Percentiles rank a stretch among this genome's conserved stretches.
These are phyloP conservation scores for Reinhardtius hippoglossoides DNA, from an alignment of 2,113 vertebrate genomes.

Conservation along the genomic window DNA sequence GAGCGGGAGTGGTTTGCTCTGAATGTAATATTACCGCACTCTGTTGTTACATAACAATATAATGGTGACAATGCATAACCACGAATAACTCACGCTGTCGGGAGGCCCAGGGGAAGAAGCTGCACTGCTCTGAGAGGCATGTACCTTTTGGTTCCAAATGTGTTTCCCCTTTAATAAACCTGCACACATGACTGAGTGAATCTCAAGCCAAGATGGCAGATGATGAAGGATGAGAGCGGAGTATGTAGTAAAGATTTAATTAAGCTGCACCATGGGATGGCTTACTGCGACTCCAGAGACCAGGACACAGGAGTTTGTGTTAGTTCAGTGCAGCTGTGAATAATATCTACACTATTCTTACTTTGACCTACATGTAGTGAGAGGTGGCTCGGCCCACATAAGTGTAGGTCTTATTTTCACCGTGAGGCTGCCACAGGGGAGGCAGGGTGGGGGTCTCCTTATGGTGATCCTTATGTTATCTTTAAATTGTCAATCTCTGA, in stretches of 20 bases:
- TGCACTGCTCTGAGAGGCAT: conserved; percentile 10
- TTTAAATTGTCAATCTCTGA: conserved; percentile 43
- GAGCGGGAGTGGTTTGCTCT: conserved; percentile 9
- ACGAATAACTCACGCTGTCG: conserved; percentile 46
- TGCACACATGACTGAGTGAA: conserved; percentile 62
- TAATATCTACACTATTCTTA: conserved; percentile 68
- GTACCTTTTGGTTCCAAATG: conserved; percentile 22
- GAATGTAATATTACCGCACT: conserved; percentile 14
- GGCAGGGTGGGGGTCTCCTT: not conserved
- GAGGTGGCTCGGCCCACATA: conserved; percentile 51
- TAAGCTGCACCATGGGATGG: conserved; percentile 75
- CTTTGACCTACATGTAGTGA: conserved; percentile 67
- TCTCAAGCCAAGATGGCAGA: conserved; percentile 71
- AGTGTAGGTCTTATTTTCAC: conserved; percentile 37
- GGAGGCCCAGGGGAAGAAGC: conserved; percentile 7
- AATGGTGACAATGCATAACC: conserved; percentile 29
- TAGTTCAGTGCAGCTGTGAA: conserved; percentile 69
- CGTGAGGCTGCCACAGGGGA: conserved; percentile 28
- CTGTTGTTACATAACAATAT: conserved; percentile 55
- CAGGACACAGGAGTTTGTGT: conserved; percentile 70
- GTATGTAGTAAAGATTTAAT: conserved; percentile 75
- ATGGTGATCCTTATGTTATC: conserved; percentile 51
- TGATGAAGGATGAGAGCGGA: conserved; percentile 71
- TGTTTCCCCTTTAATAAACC: conserved; percentile 56
- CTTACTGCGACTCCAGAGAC: conserved; percentile 62